Conservation (phyloP, 2,113 vertebrate species). For the Meriones unguiculatus region DNA sequence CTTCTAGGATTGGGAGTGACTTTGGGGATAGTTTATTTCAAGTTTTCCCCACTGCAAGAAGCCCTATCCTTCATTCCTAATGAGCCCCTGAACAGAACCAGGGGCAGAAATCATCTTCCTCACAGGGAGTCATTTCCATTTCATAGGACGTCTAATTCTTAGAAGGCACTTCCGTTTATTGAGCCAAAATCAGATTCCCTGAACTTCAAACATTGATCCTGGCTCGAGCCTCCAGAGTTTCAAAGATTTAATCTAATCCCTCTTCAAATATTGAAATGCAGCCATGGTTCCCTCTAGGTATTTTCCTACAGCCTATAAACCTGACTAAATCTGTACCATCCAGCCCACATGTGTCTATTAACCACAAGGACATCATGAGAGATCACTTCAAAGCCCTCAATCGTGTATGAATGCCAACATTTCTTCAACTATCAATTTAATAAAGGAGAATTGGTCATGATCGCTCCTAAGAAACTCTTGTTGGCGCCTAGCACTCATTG, state of each 20-base stretch:
- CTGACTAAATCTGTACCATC: constrained; percentile 76
- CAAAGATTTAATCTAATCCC: constrained; percentile 81
- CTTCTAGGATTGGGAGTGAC: neutral
- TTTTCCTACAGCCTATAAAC: constrained; percentile 78
- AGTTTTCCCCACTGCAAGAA: neutral
- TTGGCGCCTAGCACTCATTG: constrained; percentile 23
- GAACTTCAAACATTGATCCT: constrained; percentile 81
- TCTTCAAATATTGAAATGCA: constrained; percentile 80
- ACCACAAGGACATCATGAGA: constrained; percentile 68
- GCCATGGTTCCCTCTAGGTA: constrained; percentile 75
- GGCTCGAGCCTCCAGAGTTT: constrained; percentile 69
- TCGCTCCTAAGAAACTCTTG: constrained; percentile 19
- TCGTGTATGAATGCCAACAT: constrained; percentile 42
- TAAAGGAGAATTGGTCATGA: constrained; percentile 54
- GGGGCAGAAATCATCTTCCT: constrained; percentile 54
- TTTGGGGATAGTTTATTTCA: constrained; percentile 6
- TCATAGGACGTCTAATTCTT: constrained; percentile 65
- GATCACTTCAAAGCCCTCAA: constrained; percentile 71
- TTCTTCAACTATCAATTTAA: constrained; percentile 67
- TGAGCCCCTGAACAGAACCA: neutral
- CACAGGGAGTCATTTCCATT: neutral
- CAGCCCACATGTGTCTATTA: constrained; percentile 74
- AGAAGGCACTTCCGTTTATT: constrained; percentile 67
- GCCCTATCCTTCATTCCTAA: neutral
- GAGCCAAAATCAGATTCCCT: constrained; percentile 80